phyloP scores from a whole-genome alignment of 2,888 invertebrate species.

The Caenorhabditis uteleia region DNA sequence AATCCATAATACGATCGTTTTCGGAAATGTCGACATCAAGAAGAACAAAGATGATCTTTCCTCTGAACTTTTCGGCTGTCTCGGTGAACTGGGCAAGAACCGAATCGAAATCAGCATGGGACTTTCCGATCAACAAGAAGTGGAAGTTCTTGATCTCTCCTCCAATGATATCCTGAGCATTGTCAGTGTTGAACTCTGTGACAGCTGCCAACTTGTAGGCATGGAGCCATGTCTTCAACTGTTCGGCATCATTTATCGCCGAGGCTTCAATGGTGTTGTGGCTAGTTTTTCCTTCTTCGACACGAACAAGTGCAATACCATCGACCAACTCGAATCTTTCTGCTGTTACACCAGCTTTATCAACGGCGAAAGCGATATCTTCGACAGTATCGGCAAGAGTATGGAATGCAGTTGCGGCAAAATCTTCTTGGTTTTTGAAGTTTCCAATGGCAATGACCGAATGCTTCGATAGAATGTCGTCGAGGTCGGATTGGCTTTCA shows the following conservation, averaged over 20 bases:
- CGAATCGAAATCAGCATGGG: constrained; percentile 80
- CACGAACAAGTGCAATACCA: constrained; percentile 75
- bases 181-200: constrained; percentile 71
- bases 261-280: constrained; percentile 81
- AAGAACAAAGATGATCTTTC: constrained; percentile 83
- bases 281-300: constrained; percentile 67
- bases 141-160: constrained; percentile 94
- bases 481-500: constrained; percentile 80
- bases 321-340: constrained; percentile 71
- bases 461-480: constrained; percentile 80
- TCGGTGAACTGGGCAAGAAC: constrained; percentile 80
- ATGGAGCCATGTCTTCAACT: constrained; percentile 71
- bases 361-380: constrained; percentile 84
- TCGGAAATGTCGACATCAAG: constrained; percentile 92
- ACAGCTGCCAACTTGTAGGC: constrained; percentile 37
- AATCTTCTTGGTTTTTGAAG: too few relatives aligned
- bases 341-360: constrained; percentile 79
- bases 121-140: constrained; percentile 82
- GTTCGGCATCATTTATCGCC: constrained; percentile 81
- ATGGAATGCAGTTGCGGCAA: constrained; percentile 84
- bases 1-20: constrained; percentile 92
- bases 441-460: constrained; percentile 86
- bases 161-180: constrained; percentile 94
- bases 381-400: constrained; percentile 82
- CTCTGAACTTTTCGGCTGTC: constrained; percentile 86